phyloP scores from a whole-genome alignment of 2,888 invertebrate genomes.

The Agrochola macilenta region DNA sequence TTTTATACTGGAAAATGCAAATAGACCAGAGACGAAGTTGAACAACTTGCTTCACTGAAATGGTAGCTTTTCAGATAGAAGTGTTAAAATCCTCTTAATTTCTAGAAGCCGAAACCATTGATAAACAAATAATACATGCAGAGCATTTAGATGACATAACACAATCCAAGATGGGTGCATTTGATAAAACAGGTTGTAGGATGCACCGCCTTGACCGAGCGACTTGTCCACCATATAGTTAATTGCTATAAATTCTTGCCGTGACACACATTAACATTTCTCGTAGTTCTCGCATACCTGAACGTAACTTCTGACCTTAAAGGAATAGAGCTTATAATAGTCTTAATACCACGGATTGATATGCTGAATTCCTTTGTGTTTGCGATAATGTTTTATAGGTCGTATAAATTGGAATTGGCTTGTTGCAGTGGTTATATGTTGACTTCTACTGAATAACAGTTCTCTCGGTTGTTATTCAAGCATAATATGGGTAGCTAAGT shows the following conservation, averaged over 20 bases:
- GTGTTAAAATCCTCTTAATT: neutral
- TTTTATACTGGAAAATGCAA: neutral
- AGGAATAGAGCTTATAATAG: conserved; percentile 61
- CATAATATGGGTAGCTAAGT: neutral
- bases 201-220: conserved; percentile 87
- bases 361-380: conserved; percentile 67
- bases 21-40: neutral
- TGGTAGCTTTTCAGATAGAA: neutral
- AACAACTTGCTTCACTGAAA: neutral
- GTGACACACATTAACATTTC: conserved; percentile 62
- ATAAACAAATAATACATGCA: conserved; percentile 45
- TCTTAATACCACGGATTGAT: conserved; percentile 61
- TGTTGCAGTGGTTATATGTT: neutral
- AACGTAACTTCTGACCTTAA: conserved; percentile 72
- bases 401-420: conserved; percentile 36
- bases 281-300: conserved; percentile 62
- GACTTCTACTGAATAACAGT: conserved; percentile 2
- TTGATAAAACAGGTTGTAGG: conserved; percentile 75
- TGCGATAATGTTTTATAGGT: conserved; percentile 49
- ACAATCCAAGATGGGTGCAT: conserved; percentile 66
- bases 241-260: conserved; percentile 78
- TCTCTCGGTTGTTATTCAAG: conserved; percentile 11
- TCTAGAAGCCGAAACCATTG: conserved; percentile 1
- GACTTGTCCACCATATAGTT: conserved; percentile 65
- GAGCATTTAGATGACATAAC: conserved; percentile 75